These are phyloP conservation scores for Drosophila tanythrix DNA, from an alignment of 2,888 invertebrate genomes.

Conservation along the genomic window DNA sequence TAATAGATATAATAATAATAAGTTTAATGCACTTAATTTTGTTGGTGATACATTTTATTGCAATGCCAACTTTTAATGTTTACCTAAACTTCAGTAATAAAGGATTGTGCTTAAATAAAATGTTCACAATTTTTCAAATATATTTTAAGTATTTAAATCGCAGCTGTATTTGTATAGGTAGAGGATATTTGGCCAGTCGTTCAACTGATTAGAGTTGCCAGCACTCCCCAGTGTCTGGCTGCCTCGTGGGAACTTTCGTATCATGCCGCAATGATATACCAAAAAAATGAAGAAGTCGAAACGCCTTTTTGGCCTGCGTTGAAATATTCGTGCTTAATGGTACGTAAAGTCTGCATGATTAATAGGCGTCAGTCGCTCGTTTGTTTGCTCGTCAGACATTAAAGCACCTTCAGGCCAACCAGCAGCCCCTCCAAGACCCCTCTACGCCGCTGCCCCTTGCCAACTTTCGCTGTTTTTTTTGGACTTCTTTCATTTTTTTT, in stretches of 20 bases:
- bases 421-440: neutral
- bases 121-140: neutral
- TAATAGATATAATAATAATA: too few species aligned
- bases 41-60: too few species aligned
- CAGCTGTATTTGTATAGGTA: neutral
- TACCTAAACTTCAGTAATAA: neutral
- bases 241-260: slow-evolving; percentile 38
- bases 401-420: slow-evolving; percentile 31
- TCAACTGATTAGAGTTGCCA: slow-evolving; percentile 6
- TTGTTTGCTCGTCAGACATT: slow-evolving; percentile 75
- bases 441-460: neutral
- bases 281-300: slow-evolving; percentile 38
- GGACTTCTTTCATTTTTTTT: slow-evolving; percentile 22
- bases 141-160: neutral
- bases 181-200: slow-evolving; percentile 17
- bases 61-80: too few species aligned
- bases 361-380: slow-evolving; percentile 76
- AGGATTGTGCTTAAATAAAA: neutral
- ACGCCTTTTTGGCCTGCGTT: slow-evolving; percentile 41
- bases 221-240: neutral
- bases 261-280: slow-evolving; percentile 52
- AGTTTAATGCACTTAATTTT: too few species aligned
- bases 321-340: slow-evolving; percentile 76
- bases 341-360: slow-evolving; percentile 78
- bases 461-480: slow-evolving; percentile 7